A percentile compares a stretch with the other conserved stretches of the same genome.
phyloP scores from a whole-genome alignment of 1,140 invertebrate species.

The Carcinoscorpius rotundicauda region DNA sequence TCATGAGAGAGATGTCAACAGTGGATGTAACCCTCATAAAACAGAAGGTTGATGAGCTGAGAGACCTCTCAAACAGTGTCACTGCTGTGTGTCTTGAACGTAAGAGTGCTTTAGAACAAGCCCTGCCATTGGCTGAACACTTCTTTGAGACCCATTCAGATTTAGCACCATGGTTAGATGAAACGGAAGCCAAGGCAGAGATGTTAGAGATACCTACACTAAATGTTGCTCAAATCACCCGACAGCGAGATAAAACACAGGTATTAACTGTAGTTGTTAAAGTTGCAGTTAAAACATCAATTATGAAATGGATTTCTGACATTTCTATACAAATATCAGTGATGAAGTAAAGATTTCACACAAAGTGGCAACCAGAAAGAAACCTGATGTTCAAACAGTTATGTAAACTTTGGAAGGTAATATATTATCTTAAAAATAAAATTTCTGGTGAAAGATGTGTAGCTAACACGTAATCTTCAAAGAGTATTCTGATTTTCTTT shows the following conservation, averaged over 20 bases:
- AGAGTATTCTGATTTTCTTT: background rate
- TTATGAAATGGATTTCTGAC: too few relatives aligned
- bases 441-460: too few relatives aligned
- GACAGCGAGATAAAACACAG: constrained; percentile 90
- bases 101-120: constrained; percentile 80
- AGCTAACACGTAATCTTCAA: too few relatives aligned
- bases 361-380: too few relatives aligned
- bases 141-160: constrained; percentile 86
- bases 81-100: constrained; percentile 70
- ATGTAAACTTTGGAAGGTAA: too few relatives aligned
- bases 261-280: constrained; percentile 28
- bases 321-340: too few relatives aligned
- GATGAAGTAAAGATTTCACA: too few relatives aligned
- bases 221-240: constrained; percentile 77
- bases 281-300: too few relatives aligned
- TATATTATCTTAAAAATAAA: too few relatives aligned
- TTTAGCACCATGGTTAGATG: constrained; percentile 79
- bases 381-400: too few relatives aligned
- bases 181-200: constrained; percentile 82
- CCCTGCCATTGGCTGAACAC: constrained; percentile 80
- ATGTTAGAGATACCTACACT: constrained; percentile 81
- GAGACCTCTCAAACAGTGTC: constrained; percentile 82
- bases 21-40: constrained; percentile 74
- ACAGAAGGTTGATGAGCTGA: constrained; percentile 80
- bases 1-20: constrained; percentile 77